A percentile compares a stretch with the other conserved stretches of the same genome.
Conservation (phyloP, 1,140 invertebrate species). For the Paraescarpia echinospica region DNA sequence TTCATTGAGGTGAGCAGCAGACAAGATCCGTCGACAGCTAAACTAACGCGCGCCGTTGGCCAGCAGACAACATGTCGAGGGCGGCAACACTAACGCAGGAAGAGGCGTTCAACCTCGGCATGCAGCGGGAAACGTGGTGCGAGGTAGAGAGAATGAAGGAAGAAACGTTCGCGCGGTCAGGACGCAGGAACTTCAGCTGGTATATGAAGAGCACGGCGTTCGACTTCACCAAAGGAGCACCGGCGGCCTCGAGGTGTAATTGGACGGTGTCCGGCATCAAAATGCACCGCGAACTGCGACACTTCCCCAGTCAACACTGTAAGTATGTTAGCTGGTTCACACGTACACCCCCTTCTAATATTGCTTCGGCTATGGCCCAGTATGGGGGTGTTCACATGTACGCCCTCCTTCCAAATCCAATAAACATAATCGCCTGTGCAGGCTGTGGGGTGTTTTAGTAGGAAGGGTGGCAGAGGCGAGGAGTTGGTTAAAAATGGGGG, state of each 20-base stretch:
- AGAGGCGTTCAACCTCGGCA: not conserved
- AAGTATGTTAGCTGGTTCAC: not conserved
- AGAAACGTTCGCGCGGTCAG: not conserved
- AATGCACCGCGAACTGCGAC: not conserved
- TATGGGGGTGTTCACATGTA: too few relatives aligned
- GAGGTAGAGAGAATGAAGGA: conserved; percentile 11
- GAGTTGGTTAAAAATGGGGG: too few relatives aligned
- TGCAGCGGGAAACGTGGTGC: conserved; percentile 16
- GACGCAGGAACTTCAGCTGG: not conserved
- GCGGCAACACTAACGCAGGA: not conserved
- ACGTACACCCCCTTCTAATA: not conserved
- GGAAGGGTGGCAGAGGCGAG: too few relatives aligned
- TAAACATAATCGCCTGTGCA: too few relatives aligned
- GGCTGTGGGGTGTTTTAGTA: too few relatives aligned
- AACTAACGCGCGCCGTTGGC: not conserved
- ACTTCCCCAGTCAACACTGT: conserved; percentile 12
- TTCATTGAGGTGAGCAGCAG: not conserved
- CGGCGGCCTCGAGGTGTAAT: not conserved
- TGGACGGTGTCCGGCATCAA: not conserved
- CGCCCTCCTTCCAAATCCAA: too few relatives aligned
- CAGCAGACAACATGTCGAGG: not conserved
- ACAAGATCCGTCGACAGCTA: not conserved
- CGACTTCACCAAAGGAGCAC: not conserved
- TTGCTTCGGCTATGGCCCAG: too few relatives aligned
- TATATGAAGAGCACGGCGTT: not conserved